Percentiles rank a stretch among this genome's conserved stretches.
phyloP scores from a whole-genome alignment of 2,888 invertebrate genomes.

The Agrilus biguttatus region DNA sequence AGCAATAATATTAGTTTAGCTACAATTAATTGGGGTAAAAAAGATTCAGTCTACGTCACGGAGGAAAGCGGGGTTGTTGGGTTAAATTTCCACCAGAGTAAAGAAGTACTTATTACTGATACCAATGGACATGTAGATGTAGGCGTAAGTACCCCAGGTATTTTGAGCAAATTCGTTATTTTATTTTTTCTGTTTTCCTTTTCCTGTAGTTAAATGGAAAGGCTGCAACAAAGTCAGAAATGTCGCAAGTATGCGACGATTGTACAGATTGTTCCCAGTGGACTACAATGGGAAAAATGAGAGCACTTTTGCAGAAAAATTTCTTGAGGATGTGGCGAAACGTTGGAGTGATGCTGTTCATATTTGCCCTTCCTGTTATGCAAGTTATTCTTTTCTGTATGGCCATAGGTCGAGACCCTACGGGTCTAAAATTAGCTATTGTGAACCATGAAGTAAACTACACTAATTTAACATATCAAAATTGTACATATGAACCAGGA shows the following conservation, averaged over 20 bases:
- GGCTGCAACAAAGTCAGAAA: constrained; percentile 26
- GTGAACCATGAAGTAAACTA: constrained; percentile 54
- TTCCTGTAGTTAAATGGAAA: constrained; percentile 9
- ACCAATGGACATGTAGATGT: constrained; percentile 52
- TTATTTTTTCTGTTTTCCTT: not conserved
- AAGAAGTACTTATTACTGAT: constrained; percentile 72
- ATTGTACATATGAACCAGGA: constrained; percentile 39
- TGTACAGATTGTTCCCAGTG: constrained; percentile 39
- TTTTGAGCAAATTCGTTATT: not conserved
- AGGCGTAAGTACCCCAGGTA: constrained; percentile 16
- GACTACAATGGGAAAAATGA: constrained; percentile 76
- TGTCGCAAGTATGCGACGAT: constrained; percentile 41
- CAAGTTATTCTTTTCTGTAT: constrained; percentile 80
- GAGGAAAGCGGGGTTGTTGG: constrained; percentile 80
- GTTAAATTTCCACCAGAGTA: constrained; percentile 80
- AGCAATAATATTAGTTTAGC: constrained; percentile 68
- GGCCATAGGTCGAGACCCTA: constrained; percentile 73
- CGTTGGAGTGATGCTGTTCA: constrained; percentile 66
- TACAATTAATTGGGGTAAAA: constrained; percentile 66
- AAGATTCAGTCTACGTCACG: constrained; percentile 70
- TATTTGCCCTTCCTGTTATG: constrained; percentile 68
- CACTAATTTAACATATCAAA: constrained; percentile 19
- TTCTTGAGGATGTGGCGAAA: constrained; percentile 76
- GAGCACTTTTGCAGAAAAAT: constrained; percentile 76
- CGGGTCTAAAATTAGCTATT: constrained; percentile 29